Percentiles rank a stretch among this genome's conserved stretches.
phyloP scores from a whole-genome alignment of 1,140 invertebrate species.

The Neodiprion lecontei region DNA sequence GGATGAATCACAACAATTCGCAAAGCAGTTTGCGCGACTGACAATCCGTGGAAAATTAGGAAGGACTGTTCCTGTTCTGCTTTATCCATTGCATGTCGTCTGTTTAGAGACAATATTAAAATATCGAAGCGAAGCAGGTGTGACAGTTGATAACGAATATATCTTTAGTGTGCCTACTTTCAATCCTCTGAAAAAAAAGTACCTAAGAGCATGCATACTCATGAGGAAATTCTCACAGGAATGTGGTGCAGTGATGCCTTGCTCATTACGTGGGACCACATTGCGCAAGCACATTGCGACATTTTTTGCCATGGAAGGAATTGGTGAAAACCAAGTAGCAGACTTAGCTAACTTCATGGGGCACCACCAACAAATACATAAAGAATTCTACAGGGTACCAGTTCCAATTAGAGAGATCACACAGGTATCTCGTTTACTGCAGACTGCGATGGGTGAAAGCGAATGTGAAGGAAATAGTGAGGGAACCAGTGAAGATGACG shows the following conservation, averaged over 20 bases:
- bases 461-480: background rate
- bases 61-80: conserved; percentile 20
- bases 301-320: conserved; percentile 7
- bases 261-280: conserved; percentile 20
- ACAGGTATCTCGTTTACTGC: background rate
- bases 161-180: conserved; percentile 15
- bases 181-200: conserved; percentile 20
- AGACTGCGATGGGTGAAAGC: background rate
- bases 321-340: background rate
- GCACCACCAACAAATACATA: background rate
- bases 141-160: conserved; percentile 20
- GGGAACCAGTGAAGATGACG: background rate
- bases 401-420: background rate
- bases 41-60: conserved; percentile 20
- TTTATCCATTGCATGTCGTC: conserved; percentile 15
- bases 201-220: conserved; percentile 22
- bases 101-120: conserved; percentile 20
- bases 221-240: conserved; percentile 24
- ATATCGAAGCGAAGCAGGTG: conserved; percentile 21
- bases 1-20: conserved; percentile 7
- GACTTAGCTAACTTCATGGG: background rate
- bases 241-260: conserved; percentile 22
- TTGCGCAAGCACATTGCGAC: conserved; percentile 28
- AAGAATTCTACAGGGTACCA: background rate
- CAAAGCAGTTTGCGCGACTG: conserved; percentile 12